Conservation (phyloP, 2,113 vertebrate genomes). For the Zeus faber region DNA sequence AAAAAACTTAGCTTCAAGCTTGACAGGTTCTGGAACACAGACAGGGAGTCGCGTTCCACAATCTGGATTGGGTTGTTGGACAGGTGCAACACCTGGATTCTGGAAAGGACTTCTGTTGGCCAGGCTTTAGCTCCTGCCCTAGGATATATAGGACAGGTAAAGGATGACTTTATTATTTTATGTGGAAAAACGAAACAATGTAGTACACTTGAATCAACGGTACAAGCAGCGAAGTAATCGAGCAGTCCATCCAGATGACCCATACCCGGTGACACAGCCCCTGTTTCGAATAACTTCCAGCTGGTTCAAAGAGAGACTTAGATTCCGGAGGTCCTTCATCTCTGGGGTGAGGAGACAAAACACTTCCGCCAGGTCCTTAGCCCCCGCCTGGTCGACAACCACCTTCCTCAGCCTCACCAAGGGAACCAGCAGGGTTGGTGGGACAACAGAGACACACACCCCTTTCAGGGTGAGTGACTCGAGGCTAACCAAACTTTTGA, state of each 20-base stretch:
- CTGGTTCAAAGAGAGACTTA: background rate
- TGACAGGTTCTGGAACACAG: constrained; percentile 35
- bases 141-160: background rate
- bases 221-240: background rate
- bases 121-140: background rate
- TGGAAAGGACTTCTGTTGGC: constrained; percentile 16
- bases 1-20: constrained; percentile 10
- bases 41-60: constrained; percentile 14
- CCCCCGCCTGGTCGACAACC: constrained; percentile 1
- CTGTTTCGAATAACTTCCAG: constrained; percentile 9
- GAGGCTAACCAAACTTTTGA: constrained; percentile 27
- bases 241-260: too few relatives aligned
- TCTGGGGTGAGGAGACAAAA: constrained; percentile 24
- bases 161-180: background rate
- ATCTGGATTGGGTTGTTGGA: background rate
- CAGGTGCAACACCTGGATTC: constrained; percentile 23
- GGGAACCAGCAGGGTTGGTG: constrained; percentile 16
- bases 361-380: constrained; percentile 22
- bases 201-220: background rate
- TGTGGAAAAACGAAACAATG: too few relatives aligned
- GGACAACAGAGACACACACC: constrained; percentile 5
- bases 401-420: constrained; percentile 19
- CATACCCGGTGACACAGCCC: constrained; percentile 2
- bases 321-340: constrained; percentile 15
- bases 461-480: constrained; percentile 19